Conservation (phyloP, 2,888 invertebrate species). For the Ennomos erosarius region DNA sequence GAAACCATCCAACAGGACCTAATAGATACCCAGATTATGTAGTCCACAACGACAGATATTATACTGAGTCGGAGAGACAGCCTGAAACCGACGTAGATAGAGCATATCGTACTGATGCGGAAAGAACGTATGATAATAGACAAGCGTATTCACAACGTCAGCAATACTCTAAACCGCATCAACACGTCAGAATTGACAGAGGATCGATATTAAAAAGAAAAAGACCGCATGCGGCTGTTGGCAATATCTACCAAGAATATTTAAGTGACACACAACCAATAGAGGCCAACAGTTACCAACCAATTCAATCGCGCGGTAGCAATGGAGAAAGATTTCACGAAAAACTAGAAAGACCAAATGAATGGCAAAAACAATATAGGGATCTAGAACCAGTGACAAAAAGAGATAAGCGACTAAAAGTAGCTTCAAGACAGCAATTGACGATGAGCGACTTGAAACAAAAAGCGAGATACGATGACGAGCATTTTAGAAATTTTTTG, state of each 20-base stretch:
- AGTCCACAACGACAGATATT: background rate
- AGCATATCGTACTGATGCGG: slow-evolving; percentile 5
- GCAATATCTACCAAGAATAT: slow-evolving; percentile 28
- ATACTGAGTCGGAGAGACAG: slow-evolving; percentile 5
- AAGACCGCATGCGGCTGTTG: slow-evolving; percentile 11
- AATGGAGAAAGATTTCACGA: slow-evolving; percentile 58
- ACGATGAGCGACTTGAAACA: slow-evolving; percentile 55
- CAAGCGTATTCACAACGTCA: slow-evolving; percentile 1
- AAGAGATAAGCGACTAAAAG: slow-evolving; percentile 41
- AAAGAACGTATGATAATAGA: background rate
- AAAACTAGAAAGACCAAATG: slow-evolving; percentile 48
- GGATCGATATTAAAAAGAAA: slow-evolving; percentile 1
- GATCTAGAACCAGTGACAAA: slow-evolving; percentile 25
- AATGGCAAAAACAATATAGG: slow-evolving; percentile 22
- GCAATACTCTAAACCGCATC: background rate
- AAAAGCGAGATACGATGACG: slow-evolving; percentile 55
- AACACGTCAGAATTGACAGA: background rate
- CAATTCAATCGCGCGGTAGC: slow-evolving; percentile 27
- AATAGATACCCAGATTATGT: background rate
- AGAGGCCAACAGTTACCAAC: slow-evolving; percentile 12
- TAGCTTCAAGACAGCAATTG: slow-evolving; percentile 59
- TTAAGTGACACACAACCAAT: slow-evolving; percentile 10
- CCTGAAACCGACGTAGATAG: background rate
- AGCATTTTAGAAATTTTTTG: slow-evolving; percentile 67
- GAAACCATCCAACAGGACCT: slow-evolving; percentile 3